Evolutionary conservation across 2,888 invertebrate genomes (phyloP).

Genomic region (Caenorhabditis sp.): DNA sequence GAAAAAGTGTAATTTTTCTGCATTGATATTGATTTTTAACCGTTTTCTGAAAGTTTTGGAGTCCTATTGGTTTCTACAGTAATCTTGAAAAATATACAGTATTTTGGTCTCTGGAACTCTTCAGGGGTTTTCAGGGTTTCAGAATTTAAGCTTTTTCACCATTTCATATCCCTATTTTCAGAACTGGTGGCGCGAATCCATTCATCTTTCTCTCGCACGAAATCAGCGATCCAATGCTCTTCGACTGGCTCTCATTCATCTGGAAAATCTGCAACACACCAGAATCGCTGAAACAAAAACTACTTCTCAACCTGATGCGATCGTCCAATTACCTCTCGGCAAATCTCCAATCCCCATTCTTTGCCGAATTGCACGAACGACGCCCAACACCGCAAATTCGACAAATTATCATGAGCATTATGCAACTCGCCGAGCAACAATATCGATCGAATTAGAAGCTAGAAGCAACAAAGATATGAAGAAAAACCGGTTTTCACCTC

Average conservation of each 20-base stretch:
- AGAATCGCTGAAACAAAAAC: neutral
- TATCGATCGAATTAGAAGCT: no score
- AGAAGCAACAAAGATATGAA: no score
- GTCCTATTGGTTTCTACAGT: no score
- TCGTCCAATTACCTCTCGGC: constrained; percentile 2
- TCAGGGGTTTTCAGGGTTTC: no score
- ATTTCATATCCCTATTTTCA: neutral
- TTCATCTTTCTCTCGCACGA: constrained; percentile 7
- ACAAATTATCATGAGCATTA: neutral
- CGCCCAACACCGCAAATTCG: constrained; percentile 9
- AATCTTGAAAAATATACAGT: no score
- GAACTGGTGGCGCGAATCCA: constrained; percentile 12
- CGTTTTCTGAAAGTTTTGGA: no score
- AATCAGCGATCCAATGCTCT: constrained; percentile 24
- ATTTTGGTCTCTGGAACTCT: no score
- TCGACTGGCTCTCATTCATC: constrained; percentile 30
- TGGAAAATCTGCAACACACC: constrained; percentile 8
- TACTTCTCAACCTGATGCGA: neutral
- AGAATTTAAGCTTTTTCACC: no score
- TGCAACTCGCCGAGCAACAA: constrained; percentile 3
- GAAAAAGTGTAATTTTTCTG: no score
- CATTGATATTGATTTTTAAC: no score
- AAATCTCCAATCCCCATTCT: constrained; percentile 2
- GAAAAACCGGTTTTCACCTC: no score
- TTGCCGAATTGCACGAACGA: constrained; percentile 1